Base-by-base conservation (phyloP, 2,797 vertebrate genomes). In the Myotis myotis region DNA sequence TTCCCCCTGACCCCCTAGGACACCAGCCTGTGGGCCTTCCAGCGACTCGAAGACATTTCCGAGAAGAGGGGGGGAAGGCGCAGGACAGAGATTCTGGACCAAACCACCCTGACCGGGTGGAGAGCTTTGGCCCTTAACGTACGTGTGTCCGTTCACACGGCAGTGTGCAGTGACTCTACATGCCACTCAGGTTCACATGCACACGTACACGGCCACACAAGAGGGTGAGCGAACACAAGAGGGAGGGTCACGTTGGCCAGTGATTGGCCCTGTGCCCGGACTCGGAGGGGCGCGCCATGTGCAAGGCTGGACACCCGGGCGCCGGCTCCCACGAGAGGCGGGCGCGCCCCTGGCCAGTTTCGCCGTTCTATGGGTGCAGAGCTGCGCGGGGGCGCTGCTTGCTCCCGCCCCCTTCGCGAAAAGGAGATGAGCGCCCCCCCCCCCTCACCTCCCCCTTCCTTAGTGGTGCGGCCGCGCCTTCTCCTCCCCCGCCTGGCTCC, bases 401-500 rank as follows among this genome's bases (percentile, higher is more conserved):
- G 47, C 57, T 88, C 87, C 62, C 70, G 78, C 16, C 85, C 64
- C 68, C 55, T 90, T 57, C 10, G 17, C 75, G n/a, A 76, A 36
- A 51, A 76, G 72, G 57, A 68, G 57, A 20, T 10, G 38, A 41
- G 57, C 8, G 68, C 72, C 71, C 41, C 53, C 87, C 55, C 80
- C 36, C 36, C 41, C 30, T 57, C 49, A 2, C 51, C 25, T 12
- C 72, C 57, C 74, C 47, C 36, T 55, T 13, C 53, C 55, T 8
- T 2, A 47, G 92, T 28, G 55, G 66, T 55, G 94, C 86, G 66
- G 95, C 96, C 95, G 95, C 94, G 89, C 96, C 96, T 95, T 87
- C 95, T 89, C 95, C 95, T 90, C 96, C 95, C 95, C 96, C 96
- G 75, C 95, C 96, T 57, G 8, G 87, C 95, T 70, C 94, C 76